phyloP scores from a whole-genome alignment of 2,888 invertebrate genomes.

The Sisyra nigra region DNA sequence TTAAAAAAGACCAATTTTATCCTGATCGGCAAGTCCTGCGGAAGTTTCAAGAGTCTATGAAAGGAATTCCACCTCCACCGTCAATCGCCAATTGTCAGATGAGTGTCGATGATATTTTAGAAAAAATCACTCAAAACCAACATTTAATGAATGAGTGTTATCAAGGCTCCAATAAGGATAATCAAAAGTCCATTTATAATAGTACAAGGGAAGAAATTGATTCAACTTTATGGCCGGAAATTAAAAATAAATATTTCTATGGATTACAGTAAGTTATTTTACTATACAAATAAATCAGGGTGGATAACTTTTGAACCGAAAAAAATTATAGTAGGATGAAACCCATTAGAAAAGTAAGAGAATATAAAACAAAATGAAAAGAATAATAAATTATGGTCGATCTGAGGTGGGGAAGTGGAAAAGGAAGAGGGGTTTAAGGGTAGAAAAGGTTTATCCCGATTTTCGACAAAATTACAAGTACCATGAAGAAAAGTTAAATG shows the following conservation, averaged over 20 bases:
- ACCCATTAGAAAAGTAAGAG: no score
- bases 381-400: no score
- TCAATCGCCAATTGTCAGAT: conserved; percentile 51
- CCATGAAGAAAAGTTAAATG: no score
- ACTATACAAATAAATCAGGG: no score
- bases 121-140: conserved; percentile 22
- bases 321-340: no score
- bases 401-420: no score
- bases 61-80: conserved; percentile 59
- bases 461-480: no score
- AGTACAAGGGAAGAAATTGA: conserved; percentile 26
- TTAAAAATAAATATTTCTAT: conserved; percentile 43
- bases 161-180: background rate
- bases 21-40: conserved; percentile 26
- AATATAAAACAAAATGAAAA: no score
- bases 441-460: no score
- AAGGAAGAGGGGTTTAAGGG: no score
- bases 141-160: conserved; percentile 15
- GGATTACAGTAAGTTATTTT: conserved; percentile 61
- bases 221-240: conserved; percentile 37
- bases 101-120: conserved; percentile 47
- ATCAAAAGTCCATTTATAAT: conserved; percentile 19
- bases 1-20: conserved; percentile 9
- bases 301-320: no score
- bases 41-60: conserved; percentile 38